These are phyloP conservation scores for Lasioglossum lativentre DNA, from an alignment of 2,888 invertebrate genomes.

Conservation along the genomic window DNA sequence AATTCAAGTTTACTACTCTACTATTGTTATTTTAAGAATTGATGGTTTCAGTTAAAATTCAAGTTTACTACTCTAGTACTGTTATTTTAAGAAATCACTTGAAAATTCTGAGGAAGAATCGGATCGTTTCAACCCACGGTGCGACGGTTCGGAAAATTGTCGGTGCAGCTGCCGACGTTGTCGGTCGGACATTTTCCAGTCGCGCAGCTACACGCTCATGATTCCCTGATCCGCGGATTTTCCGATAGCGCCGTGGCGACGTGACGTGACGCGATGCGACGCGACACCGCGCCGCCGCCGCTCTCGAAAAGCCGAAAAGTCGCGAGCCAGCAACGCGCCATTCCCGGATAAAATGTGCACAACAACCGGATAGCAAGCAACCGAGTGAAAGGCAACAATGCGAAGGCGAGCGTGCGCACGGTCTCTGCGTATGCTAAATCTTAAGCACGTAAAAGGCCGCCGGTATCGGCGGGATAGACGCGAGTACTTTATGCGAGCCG, in stretches of 20 bases:
- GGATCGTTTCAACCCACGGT: no score
- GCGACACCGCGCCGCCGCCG: no score
- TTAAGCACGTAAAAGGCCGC: conserved; percentile 12
- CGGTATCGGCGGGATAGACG: conserved; percentile 17
- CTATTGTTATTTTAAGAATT: no score
- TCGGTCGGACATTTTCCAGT: not conserved
- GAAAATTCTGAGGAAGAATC: no score
- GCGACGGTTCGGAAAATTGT: not conserved
- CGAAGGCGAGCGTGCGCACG: conserved; percentile 76
- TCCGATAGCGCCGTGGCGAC: conserved; percentile 1
- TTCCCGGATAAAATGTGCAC: conserved; percentile 47
- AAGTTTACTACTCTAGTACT: no score
- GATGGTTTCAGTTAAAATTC: no score
- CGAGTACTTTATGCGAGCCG: conserved; percentile 18
- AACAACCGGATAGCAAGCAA: conserved; percentile 53
- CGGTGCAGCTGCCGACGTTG: not conserved
- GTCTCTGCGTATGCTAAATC: conserved; percentile 38
- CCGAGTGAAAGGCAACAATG: conserved; percentile 83
- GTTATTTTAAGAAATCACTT: no score
- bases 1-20: no score
- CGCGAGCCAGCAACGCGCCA: conserved; percentile 29
- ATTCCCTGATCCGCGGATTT: conserved; percentile 8
- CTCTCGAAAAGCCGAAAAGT: conserved; percentile 2
- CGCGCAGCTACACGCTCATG: not conserved
- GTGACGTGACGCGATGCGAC: no score